Evolutionary conservation across 2,113 vertebrate species (phyloP).

Genomic region (Stigmatopora argus): DNA sequence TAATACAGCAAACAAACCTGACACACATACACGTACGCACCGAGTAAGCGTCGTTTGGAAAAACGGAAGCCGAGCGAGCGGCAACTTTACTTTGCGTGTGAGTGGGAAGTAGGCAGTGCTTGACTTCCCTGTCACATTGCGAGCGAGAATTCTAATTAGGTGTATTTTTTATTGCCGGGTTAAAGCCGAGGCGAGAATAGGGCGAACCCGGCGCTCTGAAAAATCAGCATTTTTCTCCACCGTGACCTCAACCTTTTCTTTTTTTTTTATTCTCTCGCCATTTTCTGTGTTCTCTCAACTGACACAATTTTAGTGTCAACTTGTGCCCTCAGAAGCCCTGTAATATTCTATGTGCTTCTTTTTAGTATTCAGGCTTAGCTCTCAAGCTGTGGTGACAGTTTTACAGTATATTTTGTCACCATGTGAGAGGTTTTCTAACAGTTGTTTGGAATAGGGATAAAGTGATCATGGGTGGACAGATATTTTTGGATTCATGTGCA

Average conservation of each 20-base stretch:
- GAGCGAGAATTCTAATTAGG: constrained; percentile 10
- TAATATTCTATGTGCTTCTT: neutral
- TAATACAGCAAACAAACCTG: constrained; percentile 5
- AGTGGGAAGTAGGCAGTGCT: neutral
- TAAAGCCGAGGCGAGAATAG: neutral
- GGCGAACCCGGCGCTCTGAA: neutral
- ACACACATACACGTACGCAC: neutral
- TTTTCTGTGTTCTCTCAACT: neutral
- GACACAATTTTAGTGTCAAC: constrained; percentile 1
- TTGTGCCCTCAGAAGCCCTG: neutral
- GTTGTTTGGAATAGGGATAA: neutral
- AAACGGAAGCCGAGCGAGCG: constrained; percentile 2
- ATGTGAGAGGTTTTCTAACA: neutral
- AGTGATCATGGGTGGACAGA: neutral
- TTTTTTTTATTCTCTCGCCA: neutral
- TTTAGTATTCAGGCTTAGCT: constrained; percentile 2
- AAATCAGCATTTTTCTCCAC: constrained; percentile 5
- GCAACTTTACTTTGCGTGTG: constrained; percentile 2
- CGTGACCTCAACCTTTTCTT: constrained; percentile 6
- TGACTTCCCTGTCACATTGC: constrained; percentile 7
- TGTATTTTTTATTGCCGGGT: constrained; percentile 8
- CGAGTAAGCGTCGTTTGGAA: constrained; percentile 3
- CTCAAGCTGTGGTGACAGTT: neutral
- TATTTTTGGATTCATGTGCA: neutral
- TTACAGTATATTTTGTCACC: neutral